These are phyloP conservation scores for Notodonta ziczac DNA, from an alignment of 2,888 invertebrate species.

Conservation along the genomic window DNA sequence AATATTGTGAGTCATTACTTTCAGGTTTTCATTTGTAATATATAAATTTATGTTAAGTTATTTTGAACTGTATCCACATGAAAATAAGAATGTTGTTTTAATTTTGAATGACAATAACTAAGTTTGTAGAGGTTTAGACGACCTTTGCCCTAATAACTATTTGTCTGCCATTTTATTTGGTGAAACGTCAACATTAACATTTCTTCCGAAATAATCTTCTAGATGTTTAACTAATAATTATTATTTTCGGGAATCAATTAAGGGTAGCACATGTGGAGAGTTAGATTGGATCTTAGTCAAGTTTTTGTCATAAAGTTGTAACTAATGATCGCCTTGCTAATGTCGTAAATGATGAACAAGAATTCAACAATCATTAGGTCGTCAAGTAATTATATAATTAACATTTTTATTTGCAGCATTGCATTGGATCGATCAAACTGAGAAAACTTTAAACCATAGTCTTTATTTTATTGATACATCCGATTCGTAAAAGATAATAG, in stretches of 20 bases:
- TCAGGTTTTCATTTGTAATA: conserved; percentile 13
- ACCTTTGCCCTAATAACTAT: conserved; percentile 62
- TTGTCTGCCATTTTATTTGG: conserved; percentile 65
- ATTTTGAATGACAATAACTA: conserved; percentile 10
- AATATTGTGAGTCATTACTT: conserved; percentile 71
- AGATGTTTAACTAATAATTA: conserved; percentile 42
- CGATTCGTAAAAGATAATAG: no score
- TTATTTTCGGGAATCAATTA: conserved; percentile 25
- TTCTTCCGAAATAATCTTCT: conserved; percentile 38
- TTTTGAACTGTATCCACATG: conserved; percentile 34
- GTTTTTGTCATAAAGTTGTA: background rate
- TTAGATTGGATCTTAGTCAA: background rate
- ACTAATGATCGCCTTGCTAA: background rate
- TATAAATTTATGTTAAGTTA: conserved; percentile 4
- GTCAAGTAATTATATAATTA: no score
- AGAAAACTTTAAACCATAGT: no score
- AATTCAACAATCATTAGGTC: background rate
- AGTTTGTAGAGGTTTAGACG: conserved; percentile 38
- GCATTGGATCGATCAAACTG: no score
- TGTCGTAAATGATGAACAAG: background rate
- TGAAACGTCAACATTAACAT: conserved; percentile 62
- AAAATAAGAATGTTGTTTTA: conserved; percentile 21
- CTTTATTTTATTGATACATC: no score
- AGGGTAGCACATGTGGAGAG: conserved; percentile 1
- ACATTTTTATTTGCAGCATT: no score